Evolutionary conservation across 2,797 vertebrate genomes (phyloP), one percentile per base, ranked within the genome.

Genomic region (Mormyrus proboscirostris): DNA sequence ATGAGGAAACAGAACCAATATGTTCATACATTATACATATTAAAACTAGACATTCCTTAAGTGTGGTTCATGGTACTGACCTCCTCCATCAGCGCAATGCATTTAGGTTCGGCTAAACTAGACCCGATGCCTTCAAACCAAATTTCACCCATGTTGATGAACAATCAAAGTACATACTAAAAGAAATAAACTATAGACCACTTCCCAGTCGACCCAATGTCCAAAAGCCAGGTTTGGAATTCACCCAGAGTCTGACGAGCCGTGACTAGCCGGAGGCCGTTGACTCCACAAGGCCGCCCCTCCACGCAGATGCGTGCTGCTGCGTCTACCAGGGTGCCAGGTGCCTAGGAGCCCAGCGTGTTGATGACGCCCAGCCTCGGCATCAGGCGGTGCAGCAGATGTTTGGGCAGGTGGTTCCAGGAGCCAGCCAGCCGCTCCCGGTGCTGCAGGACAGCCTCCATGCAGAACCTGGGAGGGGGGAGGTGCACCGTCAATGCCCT

Each of bases 351-450:
- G 89, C 97, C 98, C n/a, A 96, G 96, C 38, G 96, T 97, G 94
- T 98, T 98, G 94, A 96, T 96, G 62, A 94, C 96, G 0, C 95
- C 94, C 55, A 97, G 97, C 86, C 97, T 96, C 95, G 97, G 97
- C 88, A 96, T 95, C 87, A 99, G 96, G 91, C 95, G 97, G 93
- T 97, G 95, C 89, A 99, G 96, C 86, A 99, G 93, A 93, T 98
- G 98, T 93, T 98, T 99, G 76, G 98, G 98, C 91, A 99, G 96
- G 92, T 96, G 98, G 91, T 97, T 96, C 97, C 97, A 98, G 65
- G 96, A 96, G 88, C 92, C 94, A 47, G 97, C 96, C 92, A 99
- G 91, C 84, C 93, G 93, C 92, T 98, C 96, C 92, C 96, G 96
- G 92, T 98, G 97, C 93, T 96, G 96, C 41, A 98, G 95, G 25